Percentiles rank a stretch among this genome's conserved stretches.
Conservation (phyloP, 2,113 vertebrate genomes). For the Galemys pyrenaicus region DNA sequence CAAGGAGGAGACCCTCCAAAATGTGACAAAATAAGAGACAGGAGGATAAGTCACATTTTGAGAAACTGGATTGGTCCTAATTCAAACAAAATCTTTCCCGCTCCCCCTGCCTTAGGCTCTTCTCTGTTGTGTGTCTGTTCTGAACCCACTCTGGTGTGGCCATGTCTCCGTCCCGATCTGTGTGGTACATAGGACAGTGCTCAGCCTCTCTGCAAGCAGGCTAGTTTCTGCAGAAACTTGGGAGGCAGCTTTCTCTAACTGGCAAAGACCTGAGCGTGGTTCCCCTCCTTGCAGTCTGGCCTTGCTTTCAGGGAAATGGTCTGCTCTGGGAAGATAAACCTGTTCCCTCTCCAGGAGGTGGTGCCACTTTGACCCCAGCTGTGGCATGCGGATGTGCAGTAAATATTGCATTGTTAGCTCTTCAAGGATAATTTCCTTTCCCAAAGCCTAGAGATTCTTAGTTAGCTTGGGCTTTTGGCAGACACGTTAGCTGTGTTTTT, state of each 20-base stretch:
- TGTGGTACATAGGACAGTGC: slow-evolving; percentile 68
- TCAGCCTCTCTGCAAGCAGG: slow-evolving; percentile 69
- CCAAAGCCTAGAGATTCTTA: slow-evolving; percentile 1
- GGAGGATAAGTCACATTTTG: slow-evolving; percentile 99
- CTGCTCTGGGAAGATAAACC: slow-evolving; percentile 44
- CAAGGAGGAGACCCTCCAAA: slow-evolving; percentile 96
- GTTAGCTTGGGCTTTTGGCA: background rate
- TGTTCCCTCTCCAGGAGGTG: slow-evolving; percentile 25
- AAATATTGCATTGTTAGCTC: background rate
- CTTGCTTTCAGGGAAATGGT: background rate
- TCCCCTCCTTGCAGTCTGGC: slow-evolving; percentile 76
- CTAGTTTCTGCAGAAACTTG: slow-evolving; percentile 71
- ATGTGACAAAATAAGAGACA: slow-evolving; percentile 99
- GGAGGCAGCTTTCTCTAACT: slow-evolving; percentile 73
- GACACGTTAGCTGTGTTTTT: background rate
- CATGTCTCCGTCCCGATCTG: slow-evolving; percentile 88
- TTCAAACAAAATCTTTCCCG: slow-evolving; percentile 81
- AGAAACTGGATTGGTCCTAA: slow-evolving; percentile 86
- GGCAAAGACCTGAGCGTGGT: slow-evolving; percentile 76
- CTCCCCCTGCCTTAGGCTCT: slow-evolving; percentile 83
- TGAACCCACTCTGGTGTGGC: slow-evolving; percentile 83
- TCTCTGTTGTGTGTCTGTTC: slow-evolving; percentile 87
- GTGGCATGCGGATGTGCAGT: slow-evolving; percentile 58
- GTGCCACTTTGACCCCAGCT: slow-evolving; percentile 30
- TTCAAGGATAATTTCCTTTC: slow-evolving; percentile 21